Base-by-base conservation (phyloP, 2,797 vertebrate genomes). In the Cryptoblepharus egeriae region DNA sequence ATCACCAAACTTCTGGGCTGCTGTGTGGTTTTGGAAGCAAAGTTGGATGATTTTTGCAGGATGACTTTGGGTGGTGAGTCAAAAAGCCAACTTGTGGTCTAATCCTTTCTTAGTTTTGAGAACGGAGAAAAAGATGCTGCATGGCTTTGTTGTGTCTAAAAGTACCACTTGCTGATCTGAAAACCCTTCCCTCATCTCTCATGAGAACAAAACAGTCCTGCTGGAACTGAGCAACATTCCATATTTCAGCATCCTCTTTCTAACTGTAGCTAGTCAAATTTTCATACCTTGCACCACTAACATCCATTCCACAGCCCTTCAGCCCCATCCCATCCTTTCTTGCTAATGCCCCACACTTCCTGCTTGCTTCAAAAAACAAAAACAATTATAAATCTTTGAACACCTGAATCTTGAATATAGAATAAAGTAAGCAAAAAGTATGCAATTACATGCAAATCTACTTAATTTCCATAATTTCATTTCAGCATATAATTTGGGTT, bases 391-490 rank as follows among this genome's bases (percentile, higher is more conserved):
- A 84, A 84, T 69, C 55, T 79, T 75, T 68, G 61, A 79, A 74
- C 71, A 84, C 77, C 82, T 84, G 70, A 79, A 84, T 75, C 82
- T 74, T 84, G 30, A n/a, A 79, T 79, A 57, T 42, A 69, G 77
- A 84, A 79, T 52, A 61, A 84, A 75, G 63, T 79, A 79, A 39
- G 70, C 77, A 84, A 84, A 83, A 84, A 79, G 64, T 79, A 79
- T 84, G 76, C 77, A 84, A 79, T 79, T 84, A 79, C 77, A 79
- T 79, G 82, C 82, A 84, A 79, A 84, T 84, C 52, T 75, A 68
- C 35, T 60, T 75, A 79, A 84, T 84, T 84, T 79, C 61, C 82
- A 79, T 84, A 78, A 84, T 84, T 84, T 79, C 28, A 42, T 68
- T 77, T 79, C 70, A 84, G 82, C 63, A 61, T 79, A 68, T 79